Evolutionary conservation across 2,797 vertebrate species (phyloP).

Genomic region (Sebastes nivosus): DNA sequence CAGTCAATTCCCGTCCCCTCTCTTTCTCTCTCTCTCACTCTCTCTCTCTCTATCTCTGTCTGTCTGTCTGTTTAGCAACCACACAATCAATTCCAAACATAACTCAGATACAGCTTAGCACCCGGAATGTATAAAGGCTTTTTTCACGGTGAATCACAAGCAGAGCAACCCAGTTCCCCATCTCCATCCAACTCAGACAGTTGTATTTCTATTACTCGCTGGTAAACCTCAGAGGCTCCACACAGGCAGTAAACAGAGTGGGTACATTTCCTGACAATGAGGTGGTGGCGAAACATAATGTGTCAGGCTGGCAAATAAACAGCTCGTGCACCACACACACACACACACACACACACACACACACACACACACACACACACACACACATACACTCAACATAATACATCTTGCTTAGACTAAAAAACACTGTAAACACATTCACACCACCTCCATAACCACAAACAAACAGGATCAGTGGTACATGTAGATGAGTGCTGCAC

Average conservation of each 20-base stretch:
- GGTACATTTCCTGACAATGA: constrained; percentile 74
- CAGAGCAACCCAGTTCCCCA: constrained; percentile 57
- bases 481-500: constrained; percentile 64
- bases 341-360: not conserved
- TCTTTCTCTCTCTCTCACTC: not conserved
- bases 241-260: constrained; percentile 67
- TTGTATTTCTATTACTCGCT: constrained; percentile 72
- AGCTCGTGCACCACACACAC: constrained; percentile 17
- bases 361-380: not conserved
- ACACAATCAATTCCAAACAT: constrained; percentile 79
- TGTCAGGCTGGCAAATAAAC: constrained; percentile 70
- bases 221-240: constrained; percentile 68
- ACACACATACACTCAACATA: constrained; percentile 2
- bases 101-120: constrained; percentile 75
- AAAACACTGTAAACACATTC: constrained; percentile 55
- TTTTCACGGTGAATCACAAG: constrained; percentile 66
- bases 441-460: constrained; percentile 45
- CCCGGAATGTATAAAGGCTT: constrained; percentile 66
- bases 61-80: constrained; percentile 75
- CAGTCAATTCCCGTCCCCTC: constrained; percentile 63
- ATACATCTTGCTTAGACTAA: constrained; percentile 38
- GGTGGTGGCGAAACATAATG: constrained; percentile 66
- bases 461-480: constrained; percentile 49
- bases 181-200: constrained; percentile 73
- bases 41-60: constrained; percentile 16